Evolutionary conservation across 2,888 invertebrate species (phyloP), one percentile per base, ranked within the genome.

Genomic region (Dasysyrphus tricinctus): DNA sequence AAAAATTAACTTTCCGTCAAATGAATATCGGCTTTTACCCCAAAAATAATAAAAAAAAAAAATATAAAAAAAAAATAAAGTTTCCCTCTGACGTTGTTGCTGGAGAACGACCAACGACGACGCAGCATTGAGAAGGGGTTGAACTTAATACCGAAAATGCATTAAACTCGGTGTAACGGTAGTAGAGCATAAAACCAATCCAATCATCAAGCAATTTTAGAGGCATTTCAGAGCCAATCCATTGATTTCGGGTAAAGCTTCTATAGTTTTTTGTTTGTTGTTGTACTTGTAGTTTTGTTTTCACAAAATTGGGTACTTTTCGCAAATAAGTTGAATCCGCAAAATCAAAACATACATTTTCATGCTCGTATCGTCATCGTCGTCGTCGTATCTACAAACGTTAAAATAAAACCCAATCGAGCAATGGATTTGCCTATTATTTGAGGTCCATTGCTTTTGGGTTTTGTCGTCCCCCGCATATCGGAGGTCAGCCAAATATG

Each of bases 1-100:
- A 83, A 83, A 79, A 83, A 75, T 56, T 80, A 83, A 80, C 80
- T 75, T 80, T 56, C 70, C 80, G 80, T 80, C 80, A 83, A 83
- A 79, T 83, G 80, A 80, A 75, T 80, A 75, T 69, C 29, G 69
- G 39, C 65, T 70, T 75, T 32, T 51, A 57, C 34, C 61, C 61
- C 54, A 59, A 59, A 44, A 14, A n/a, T 7, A 5, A 14, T 5
- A n/a, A 67, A 39, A 39, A 51, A 54, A 69, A 54, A 54, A 51
- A 39, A 34, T 1, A 16, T n/a, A n/a, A 4, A 14, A 39, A 61
- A 61, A 39, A 24, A 24, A 3, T 12, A 14, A 67, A 67, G 3
- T 67, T 29, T 29, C 75, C 29, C 75, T 57, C 75, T 75, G 32
- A 42, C 49, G 37, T 42, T 61, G 19, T 49, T 24, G n/a, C n/a